phyloP scores from a whole-genome alignment of 2,797 vertebrate genomes.

The Semotilus atromaculatus region DNA sequence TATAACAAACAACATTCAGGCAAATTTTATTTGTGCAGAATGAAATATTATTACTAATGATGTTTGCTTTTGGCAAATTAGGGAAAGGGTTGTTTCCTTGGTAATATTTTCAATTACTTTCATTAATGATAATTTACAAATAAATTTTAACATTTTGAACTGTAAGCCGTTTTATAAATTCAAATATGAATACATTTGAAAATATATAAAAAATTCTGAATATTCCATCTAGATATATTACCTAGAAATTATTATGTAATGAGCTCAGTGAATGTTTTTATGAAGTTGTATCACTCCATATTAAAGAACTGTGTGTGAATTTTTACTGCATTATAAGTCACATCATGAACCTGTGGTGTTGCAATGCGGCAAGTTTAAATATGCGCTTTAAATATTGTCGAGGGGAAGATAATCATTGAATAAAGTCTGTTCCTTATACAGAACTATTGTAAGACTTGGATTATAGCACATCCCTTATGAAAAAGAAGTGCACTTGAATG shows the following conservation, averaged over 20 bases:
- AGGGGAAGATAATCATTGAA: background rate
- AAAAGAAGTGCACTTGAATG: background rate
- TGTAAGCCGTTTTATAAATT: background rate
- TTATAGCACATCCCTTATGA: background rate
- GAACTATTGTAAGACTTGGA: background rate
- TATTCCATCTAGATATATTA: background rate
- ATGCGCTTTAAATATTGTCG: background rate
- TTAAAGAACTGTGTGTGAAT: no score
- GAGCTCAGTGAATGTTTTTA: background rate
- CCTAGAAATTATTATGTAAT: background rate
- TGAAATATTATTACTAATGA: background rate
- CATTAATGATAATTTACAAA: background rate
- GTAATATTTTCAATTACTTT: background rate
- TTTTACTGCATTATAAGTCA: no score
- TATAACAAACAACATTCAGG: slow-evolving; percentile 8
- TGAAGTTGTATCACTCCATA: no score
- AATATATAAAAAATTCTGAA: background rate
- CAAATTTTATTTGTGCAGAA: background rate
- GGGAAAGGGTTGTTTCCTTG: background rate
- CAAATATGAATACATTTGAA: background rate
- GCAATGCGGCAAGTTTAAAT: background rate
- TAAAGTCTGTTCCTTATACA: no score
- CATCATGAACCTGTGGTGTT: background rate
- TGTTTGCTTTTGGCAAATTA: slow-evolving; percentile 15
- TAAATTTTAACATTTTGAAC: no score